phyloP scores from a whole-genome alignment of 1,140 invertebrate genomes.

The honey bee (Apis mellifera) region Amel_HAv3.1 CM009940.2:4032001-4032500 shows the following conservation, averaged over 20 bases:
- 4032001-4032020: neutral
- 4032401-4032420: slow-evolving; percentile 10
- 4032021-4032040: neutral
- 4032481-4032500: slow-evolving; percentile 5
- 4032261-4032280: neutral
- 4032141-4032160: too few relatives aligned
- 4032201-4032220: neutral
- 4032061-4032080: neutral
- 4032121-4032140: too few relatives aligned
- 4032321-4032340: neutral
- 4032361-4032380: slow-evolving; percentile 38
- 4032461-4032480: slow-evolving; percentile 34
- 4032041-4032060: neutral
- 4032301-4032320: neutral
- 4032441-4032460: slow-evolving; percentile 18
- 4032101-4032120: too few relatives aligned
- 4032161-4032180: neutral
- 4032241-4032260: neutral
- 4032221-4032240: slow-evolving; percentile 2
- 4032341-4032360: slow-evolving; percentile 32
- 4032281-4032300: slow-evolving; percentile 5
- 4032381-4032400: slow-evolving; percentile 31
- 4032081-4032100: too few relatives aligned
- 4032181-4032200: neutral
- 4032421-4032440: slow-evolving; percentile 23